These are phyloP conservation scores for Dromaius novaehollandiae DNA, from an alignment of 2,113 vertebrate genomes.

Conservation along the genomic window DNA sequence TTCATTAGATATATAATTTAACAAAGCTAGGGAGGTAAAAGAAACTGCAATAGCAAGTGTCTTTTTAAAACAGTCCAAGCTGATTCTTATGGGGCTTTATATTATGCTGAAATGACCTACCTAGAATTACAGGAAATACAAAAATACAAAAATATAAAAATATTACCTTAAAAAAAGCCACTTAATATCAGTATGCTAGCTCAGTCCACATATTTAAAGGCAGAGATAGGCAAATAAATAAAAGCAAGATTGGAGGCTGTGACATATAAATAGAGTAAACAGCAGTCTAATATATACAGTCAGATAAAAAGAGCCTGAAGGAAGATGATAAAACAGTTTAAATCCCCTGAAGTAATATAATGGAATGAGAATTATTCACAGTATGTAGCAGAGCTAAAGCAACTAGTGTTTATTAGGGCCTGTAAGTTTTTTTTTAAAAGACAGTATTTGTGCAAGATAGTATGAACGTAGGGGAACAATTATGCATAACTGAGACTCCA, in stretches of 20 bases:
- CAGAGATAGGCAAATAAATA: constrained; percentile 47
- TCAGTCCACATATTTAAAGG: constrained; percentile 29
- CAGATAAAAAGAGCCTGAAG: constrained; percentile 60
- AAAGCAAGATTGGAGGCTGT: constrained; percentile 17
- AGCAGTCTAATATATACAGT: constrained; percentile 27
- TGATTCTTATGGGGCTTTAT: neutral
- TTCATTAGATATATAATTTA: neutral
- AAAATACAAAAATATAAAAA: neutral
- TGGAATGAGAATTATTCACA: neutral
- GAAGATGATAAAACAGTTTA: constrained; percentile 36
- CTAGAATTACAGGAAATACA: neutral
- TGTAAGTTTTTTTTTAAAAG: neutral
- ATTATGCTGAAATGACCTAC: neutral
- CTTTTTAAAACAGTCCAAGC: neutral
- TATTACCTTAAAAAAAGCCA: neutral
- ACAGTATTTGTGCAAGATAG: neutral
- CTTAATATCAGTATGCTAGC: neutral
- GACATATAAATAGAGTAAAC: constrained; percentile 35
- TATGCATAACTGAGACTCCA: neutral
- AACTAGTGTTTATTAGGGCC: neutral
- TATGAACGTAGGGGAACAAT: neutral
- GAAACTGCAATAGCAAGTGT: neutral
- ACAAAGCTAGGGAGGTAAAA: neutral
- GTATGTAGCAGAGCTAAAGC: neutral
- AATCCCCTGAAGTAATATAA: constrained; percentile 26